Evolutionary conservation across 2,888 invertebrate genomes (phyloP).

Genomic region (Melanostoma scalare): DNA sequence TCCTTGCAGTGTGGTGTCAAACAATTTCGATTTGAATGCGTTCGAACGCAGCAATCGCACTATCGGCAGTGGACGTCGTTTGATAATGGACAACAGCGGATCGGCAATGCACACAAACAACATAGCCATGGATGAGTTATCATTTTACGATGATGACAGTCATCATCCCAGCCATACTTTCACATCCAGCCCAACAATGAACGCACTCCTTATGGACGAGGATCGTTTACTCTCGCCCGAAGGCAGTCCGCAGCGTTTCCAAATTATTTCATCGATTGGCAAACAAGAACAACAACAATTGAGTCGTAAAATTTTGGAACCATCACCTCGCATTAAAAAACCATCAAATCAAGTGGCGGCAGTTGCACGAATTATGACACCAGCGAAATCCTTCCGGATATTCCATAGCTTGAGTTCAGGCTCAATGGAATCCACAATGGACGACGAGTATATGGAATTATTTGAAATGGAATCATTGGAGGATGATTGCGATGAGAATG

Average conservation of each 20-base stretch:
- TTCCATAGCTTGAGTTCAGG: constrained; percentile 83
- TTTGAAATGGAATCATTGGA: constrained; percentile 84
- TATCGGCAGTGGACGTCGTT: constrained; percentile 66
- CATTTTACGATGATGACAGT: constrained; percentile 79
- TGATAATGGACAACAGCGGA: constrained; percentile 68
- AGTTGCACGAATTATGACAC: constrained; percentile 68
- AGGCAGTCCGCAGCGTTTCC: constrained; percentile 80
- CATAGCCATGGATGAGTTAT: constrained; percentile 80
- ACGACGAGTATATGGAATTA: constrained; percentile 85
- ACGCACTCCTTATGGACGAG: constrained; percentile 75
- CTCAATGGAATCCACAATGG: constrained; percentile 85
- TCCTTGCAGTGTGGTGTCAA: constrained; percentile 83
- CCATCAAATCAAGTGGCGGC: constrained; percentile 78
- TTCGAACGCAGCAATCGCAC: constrained; percentile 48
- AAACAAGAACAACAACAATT: constrained; percentile 65
- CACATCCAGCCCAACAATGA: constrained; percentile 74
- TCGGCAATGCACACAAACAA: constrained; percentile 47
- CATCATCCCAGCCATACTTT: constrained; percentile 73
- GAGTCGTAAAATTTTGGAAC: constrained; percentile 70
- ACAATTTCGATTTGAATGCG: constrained; percentile 84
- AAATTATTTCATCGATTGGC: constrained; percentile 74
- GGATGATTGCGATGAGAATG: constrained; percentile 80
- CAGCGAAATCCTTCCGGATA: constrained; percentile 80
- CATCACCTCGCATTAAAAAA: constrained; percentile 71
- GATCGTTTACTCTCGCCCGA: constrained; percentile 79